A percentile compares a stretch with the other conserved stretches of the same genome.
phyloP scores from a whole-genome alignment of 2,888 invertebrate genomes.

The Ischnus inquisitorius region DNA sequence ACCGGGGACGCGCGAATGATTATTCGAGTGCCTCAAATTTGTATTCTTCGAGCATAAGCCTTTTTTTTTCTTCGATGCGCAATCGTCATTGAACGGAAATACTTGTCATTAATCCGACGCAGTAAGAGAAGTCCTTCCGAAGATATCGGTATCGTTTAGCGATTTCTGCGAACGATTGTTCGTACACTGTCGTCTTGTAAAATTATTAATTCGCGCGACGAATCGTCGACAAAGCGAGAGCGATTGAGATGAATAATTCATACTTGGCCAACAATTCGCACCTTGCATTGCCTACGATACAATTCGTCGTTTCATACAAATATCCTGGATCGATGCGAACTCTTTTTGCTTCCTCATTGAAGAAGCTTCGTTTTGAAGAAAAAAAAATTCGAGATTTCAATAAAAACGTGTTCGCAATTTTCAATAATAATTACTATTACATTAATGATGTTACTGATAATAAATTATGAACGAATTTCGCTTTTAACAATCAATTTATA shows the following conservation, averaged over 20 bases:
- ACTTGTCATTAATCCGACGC: slow-evolving; percentile 26
- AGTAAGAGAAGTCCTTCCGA: slow-evolving; percentile 12
- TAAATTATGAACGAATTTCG: too few relatives aligned
- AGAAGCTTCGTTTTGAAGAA: too few relatives aligned
- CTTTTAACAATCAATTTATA: too few relatives aligned
- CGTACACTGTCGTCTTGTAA: slow-evolving; percentile 13
- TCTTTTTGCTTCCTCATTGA: too few relatives aligned
- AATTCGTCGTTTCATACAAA: not conserved
- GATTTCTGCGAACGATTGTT: slow-evolving; percentile 53
- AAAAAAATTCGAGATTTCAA: too few relatives aligned
- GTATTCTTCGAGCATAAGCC: slow-evolving; percentile 22
- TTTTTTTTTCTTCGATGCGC: slow-evolving; percentile 1
- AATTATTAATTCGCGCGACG: slow-evolving; percentile 47
- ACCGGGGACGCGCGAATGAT: not conserved
- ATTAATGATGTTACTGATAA: too few relatives aligned
- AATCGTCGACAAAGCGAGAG: slow-evolving; percentile 28
- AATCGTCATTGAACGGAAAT: slow-evolving; percentile 17
- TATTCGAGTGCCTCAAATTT: slow-evolving; percentile 4
- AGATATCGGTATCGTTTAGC: slow-evolving; percentile 20
- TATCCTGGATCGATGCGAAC: slow-evolving; percentile 24
- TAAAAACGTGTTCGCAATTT: too few relatives aligned
- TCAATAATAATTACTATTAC: too few relatives aligned
- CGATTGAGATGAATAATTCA: slow-evolving; percentile 60
- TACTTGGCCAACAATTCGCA: slow-evolving; percentile 1
- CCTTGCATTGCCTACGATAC: slow-evolving; percentile 4